These are phyloP conservation scores for Callorhinus ursinus DNA, from an alignment of 2,113 vertebrate species.

Conservation along the genomic window DNA sequence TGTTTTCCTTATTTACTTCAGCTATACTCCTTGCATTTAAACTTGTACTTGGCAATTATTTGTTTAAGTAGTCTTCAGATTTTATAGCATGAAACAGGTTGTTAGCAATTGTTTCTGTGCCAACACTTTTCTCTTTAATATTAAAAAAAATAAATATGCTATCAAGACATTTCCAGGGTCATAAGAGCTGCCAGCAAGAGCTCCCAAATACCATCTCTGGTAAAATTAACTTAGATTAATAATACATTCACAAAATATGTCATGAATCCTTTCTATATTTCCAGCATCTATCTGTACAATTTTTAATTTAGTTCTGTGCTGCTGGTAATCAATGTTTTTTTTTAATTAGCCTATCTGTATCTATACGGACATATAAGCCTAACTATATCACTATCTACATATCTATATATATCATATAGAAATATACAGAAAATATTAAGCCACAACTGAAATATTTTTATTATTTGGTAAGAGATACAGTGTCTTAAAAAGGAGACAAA, in stretches of 20 bases:
- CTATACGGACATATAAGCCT: background rate
- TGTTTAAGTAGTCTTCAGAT: background rate
- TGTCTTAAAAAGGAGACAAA: background rate
- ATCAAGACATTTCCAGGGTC: background rate
- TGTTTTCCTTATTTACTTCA: background rate
- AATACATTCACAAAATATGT: background rate
- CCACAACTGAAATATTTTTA: background rate
- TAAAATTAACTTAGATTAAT: background rate
- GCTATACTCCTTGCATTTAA: background rate
- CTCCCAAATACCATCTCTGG: background rate
- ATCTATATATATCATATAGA: background rate
- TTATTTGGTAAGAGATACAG: background rate
- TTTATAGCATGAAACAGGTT: background rate
- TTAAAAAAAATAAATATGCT: background rate
- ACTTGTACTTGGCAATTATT: background rate
- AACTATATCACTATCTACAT: background rate
- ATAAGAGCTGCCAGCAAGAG: background rate
- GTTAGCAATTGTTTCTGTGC: background rate
- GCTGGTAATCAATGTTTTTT: background rate
- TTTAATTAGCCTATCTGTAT: background rate
- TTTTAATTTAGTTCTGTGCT: background rate
- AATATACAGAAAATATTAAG: background rate
- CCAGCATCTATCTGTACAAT: background rate
- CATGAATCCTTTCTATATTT: background rate
- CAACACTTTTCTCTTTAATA: background rate